These are phyloP conservation scores for Aplysina aerophoba DNA, from an alignment of 37 sponge, comb jelly and placozoan species.

Conservation along the genomic window DNA sequence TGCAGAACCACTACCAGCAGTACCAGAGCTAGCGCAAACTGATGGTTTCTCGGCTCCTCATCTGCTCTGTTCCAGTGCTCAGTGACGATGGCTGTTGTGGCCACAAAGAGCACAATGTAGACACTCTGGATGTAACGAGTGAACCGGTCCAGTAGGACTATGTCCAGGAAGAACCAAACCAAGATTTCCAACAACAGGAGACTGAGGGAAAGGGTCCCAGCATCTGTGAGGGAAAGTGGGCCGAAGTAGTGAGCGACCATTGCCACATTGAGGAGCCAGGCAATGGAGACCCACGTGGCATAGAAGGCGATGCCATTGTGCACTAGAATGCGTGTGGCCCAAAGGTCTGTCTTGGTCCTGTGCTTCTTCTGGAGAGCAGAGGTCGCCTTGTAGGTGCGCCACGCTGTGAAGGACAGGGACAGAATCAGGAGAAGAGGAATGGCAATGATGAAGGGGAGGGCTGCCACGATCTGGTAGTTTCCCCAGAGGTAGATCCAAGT, in stretches of 20 bases:
- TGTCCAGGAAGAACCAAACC: constrained; percentile 36
- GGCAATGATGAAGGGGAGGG: constrained; percentile 44
- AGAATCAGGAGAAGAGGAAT: not conserved
- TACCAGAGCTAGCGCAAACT: constrained; percentile 13
- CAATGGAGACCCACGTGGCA: constrained; percentile 20
- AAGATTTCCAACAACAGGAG: constrained; percentile 36
- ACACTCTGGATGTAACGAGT: constrained; percentile 46
- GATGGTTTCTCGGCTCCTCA: constrained; percentile 11
- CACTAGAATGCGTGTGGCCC: constrained; percentile 23
- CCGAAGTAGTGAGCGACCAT: constrained; percentile 11
- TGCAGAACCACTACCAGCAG: constrained; percentile 2
- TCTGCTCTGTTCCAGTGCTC: constrained; percentile 7
- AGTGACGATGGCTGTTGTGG: constrained; percentile 16
- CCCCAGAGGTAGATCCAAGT: constrained; percentile 56
- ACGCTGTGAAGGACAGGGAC: not conserved
- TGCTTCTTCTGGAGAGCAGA: not conserved
- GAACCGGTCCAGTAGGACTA: constrained; percentile 27
- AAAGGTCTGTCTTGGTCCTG: constrained; percentile 7
- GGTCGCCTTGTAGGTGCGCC: constrained; percentile 24
- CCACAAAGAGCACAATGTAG: constrained; percentile 37
- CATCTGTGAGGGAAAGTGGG: not conserved
- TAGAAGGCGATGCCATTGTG: constrained; percentile 31
- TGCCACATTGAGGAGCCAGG: constrained; percentile 31
- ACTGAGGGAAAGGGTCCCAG: constrained; percentile 30
- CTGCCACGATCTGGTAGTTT: constrained; percentile 26